Evolutionary conservation across 2,797 vertebrate species (phyloP).

Genomic region (Ibycter americanus): DNA sequence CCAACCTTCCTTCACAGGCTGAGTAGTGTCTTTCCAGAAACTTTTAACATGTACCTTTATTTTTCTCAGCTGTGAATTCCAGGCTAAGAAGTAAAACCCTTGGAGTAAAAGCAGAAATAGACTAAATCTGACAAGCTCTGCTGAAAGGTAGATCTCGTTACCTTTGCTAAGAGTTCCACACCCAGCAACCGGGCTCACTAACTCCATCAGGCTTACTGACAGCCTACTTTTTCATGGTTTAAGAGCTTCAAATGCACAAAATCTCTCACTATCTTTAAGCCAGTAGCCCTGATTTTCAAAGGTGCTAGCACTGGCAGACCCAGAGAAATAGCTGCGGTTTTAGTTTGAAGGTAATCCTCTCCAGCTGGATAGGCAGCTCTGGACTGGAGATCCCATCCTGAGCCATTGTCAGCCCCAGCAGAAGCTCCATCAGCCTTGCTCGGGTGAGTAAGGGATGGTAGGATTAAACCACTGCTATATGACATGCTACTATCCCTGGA

Average conservation of each 20-base stretch:
- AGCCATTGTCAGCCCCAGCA: neutral
- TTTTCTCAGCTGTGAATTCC: neutral
- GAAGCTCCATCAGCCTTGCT: neutral
- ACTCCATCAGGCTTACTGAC: neutral
- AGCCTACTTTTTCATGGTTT: neutral
- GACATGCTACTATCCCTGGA: neutral
- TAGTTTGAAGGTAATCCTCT: neutral
- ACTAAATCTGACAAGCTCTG: neutral
- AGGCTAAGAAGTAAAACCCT: neutral
- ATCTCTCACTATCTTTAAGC: neutral
- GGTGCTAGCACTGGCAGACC: accelerated
- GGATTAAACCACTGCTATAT: neutral
- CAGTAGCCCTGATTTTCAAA: neutral
- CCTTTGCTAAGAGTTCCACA: neutral
- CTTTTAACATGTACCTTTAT: neutral
- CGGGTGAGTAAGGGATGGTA: neutral
- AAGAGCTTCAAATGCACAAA: neutral
- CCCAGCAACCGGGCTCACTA: neutral
- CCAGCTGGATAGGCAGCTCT: neutral
- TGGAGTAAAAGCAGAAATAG: neutral
- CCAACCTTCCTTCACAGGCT: neutral
- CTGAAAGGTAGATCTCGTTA: neutral
- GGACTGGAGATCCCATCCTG: neutral
- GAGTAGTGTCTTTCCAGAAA: neutral
- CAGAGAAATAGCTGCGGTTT: neutral